Evolutionary conservation across 1,140 invertebrate genomes (phyloP).

Genomic region (Scaptomyza pallida): DNA sequence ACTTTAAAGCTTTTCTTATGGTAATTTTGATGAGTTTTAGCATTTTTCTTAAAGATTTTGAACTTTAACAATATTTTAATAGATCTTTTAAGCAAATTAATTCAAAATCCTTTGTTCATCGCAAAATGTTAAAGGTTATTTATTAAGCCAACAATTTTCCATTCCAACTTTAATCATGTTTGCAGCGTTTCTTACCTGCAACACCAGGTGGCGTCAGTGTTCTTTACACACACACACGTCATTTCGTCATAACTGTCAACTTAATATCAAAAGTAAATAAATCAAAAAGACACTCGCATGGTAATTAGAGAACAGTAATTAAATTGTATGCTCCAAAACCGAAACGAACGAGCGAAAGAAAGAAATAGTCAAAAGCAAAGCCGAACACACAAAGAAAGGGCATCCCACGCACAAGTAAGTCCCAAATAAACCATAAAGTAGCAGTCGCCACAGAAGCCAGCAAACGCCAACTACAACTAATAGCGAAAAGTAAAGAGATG

Average conservation of each 20-base stretch:
- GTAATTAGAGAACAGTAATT: conserved; percentile 68
- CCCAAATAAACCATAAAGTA: conserved; percentile 53
- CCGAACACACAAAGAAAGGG: conserved; percentile 20
- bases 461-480: conserved; percentile 6
- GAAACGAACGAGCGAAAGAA: conserved; percentile 10
- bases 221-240: conserved; percentile 26
- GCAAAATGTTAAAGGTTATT: no score
- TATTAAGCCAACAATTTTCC: no score
- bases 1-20: no score
- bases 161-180: neutral
- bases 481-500: neutral
- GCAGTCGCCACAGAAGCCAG: conserved; percentile 35
- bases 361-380: conserved; percentile 40
- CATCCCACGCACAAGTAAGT: conserved; percentile 39
- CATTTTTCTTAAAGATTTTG: no score
- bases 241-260: conserved; percentile 75
- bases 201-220: conserved; percentile 10
- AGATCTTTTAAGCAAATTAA: no score
- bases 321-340: conserved; percentile 52
- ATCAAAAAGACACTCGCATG: conserved; percentile 64
- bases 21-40: no score
- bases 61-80: no score
- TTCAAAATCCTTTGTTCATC: no score
- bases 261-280: conserved; percentile 73
- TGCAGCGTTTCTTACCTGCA: neutral